phyloP scores from a whole-genome alignment of 2,797 vertebrate species.

The Tarsius wallacei region DNA sequence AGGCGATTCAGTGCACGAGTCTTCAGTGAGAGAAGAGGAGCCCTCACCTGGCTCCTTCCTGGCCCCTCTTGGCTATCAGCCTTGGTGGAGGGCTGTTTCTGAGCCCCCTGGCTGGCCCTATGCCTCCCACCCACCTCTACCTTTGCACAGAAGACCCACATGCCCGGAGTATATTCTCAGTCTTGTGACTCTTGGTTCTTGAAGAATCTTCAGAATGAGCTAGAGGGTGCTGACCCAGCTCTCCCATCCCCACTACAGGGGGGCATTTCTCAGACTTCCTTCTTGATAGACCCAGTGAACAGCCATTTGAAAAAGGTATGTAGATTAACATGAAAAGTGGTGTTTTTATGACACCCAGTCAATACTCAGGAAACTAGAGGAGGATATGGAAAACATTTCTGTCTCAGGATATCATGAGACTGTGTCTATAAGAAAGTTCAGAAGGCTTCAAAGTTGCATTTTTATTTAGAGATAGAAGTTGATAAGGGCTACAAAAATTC shows the following conservation, averaged over 20 bases:
- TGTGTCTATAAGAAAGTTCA: neutral
- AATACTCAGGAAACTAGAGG: neutral
- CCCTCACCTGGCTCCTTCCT: too few species aligned
- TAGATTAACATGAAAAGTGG: neutral
- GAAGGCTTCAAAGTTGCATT: neutral
- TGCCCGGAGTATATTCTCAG: neutral
- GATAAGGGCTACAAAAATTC: neutral
- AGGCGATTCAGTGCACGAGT: neutral
- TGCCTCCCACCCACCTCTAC: too few species aligned
- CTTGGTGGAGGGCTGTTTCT: neutral
- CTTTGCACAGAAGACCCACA: too few species aligned
- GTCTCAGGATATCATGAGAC: neutral
- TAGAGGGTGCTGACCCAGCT: neutral
- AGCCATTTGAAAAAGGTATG: neutral
- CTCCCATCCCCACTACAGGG: too few species aligned
- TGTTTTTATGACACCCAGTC: neutral
- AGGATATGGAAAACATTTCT: neutral
- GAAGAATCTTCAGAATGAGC: neutral
- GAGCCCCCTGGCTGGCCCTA: neutral
- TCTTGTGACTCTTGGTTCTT: neutral
- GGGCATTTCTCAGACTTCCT: neutral
- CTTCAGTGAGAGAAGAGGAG: neutral
- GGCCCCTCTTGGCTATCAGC: accelerated
- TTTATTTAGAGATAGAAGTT: neutral
- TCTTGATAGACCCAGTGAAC: neutral